phyloP scores from a whole-genome alignment of 2,888 invertebrate genomes.

The Palloptera scutellata region DNA sequence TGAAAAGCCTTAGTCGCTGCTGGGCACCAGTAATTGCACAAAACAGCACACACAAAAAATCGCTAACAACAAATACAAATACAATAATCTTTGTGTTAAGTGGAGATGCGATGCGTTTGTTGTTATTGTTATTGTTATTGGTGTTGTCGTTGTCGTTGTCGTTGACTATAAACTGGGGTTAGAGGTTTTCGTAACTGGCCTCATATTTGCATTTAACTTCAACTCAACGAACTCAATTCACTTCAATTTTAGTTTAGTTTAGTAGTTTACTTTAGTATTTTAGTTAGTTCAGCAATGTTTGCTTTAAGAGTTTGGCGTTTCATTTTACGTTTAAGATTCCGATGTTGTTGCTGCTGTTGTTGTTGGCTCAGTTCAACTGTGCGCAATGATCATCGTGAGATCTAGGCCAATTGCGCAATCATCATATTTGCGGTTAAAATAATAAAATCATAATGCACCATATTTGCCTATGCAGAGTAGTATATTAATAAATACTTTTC shows the following conservation, averaged over 20 bases:
- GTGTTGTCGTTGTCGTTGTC: background rate
- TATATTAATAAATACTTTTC: background rate
- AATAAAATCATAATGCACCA: conserved; percentile 10
- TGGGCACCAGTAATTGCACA: background rate
- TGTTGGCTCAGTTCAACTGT: conserved; percentile 25
- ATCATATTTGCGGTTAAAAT: conserved; percentile 30
- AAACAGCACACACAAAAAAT: background rate
- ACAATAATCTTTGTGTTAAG: background rate
- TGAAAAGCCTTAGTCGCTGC: background rate
- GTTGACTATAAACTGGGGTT: conserved; percentile 24
- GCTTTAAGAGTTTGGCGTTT: conserved; percentile 2
- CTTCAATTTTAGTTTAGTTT: conserved; percentile 22
- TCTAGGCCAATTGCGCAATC: conserved; percentile 43
- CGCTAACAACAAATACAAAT: conserved; percentile 2
- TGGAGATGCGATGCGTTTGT: conserved; percentile 2
- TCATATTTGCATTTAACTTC: conserved; percentile 7
- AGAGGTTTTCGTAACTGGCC: conserved; percentile 36
- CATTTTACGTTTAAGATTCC: conserved; percentile 11
- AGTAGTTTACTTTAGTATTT: conserved; percentile 16
- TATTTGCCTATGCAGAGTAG: no score
- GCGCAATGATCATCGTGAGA: conserved; percentile 45
- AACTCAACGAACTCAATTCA: conserved; percentile 19
- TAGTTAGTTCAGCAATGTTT: conserved; percentile 17
- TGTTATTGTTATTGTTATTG: conserved; percentile 1
- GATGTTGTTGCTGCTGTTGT: conserved; percentile 14